A percentile compares a stretch with the other conserved stretches of the same genome.
Evolutionary conservation across 2,888 invertebrate species (phyloP).

Genomic region (Leptothorax acervorum): DNA sequence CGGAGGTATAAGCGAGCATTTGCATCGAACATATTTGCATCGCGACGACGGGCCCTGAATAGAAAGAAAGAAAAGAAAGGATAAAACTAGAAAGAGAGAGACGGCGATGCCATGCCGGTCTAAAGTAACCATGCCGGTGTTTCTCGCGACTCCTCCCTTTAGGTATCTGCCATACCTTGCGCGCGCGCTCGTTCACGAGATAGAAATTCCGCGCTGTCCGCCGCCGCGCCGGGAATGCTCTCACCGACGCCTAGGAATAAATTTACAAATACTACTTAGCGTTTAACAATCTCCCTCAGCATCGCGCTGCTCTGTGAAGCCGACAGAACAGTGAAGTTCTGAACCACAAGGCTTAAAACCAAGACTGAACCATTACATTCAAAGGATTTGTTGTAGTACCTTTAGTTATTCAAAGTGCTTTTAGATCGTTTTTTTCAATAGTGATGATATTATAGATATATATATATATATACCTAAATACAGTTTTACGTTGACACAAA

Average conservation of each 20-base stretch:
- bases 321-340: neutral
- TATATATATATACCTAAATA: too few species aligned
- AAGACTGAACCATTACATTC: neutral
- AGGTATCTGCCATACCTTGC: constrained; percentile 3
- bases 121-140: constrained; percentile 21
- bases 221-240: constrained; percentile 16
- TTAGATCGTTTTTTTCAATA: neutral
- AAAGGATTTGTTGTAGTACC: neutral
- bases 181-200: constrained; percentile 17
- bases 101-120: constrained; percentile 2
- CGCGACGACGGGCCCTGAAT: constrained; percentile 63
- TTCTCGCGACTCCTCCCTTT: constrained; percentile 38
- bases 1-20: constrained; percentile 48
- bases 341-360: neutral
- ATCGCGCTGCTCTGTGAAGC: neutral
- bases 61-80: constrained; percentile 49
- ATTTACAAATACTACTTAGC: constrained; percentile 28
- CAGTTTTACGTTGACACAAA: neutral
- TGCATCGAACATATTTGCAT: constrained; percentile 66
- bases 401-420: neutral
- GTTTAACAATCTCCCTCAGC: constrained; percentile 21
- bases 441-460: too few species aligned
- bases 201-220: constrained; percentile 29
- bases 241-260: constrained; percentile 34
- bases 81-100: constrained; percentile 43